Percentiles rank a stretch among this genome's conserved stretches.
These are phyloP conservation scores for Mermis nigrescens DNA, from an alignment of 2,888 invertebrate genomes.

Conservation along the genomic window DNA sequence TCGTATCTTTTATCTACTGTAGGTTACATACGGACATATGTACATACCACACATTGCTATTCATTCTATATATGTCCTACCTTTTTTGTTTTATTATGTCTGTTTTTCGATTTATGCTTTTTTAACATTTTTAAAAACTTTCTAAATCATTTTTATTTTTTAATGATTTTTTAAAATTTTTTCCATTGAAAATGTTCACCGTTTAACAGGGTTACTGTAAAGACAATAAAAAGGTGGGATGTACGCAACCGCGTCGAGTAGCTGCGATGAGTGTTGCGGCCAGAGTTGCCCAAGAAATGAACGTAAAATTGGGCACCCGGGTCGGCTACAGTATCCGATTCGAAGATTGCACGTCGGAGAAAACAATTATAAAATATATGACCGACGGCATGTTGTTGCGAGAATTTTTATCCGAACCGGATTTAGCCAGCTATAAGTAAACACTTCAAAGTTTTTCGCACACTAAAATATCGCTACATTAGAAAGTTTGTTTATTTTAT, in stretches of 20 bases:
- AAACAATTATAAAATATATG: constrained; percentile 93
- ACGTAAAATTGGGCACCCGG: constrained; percentile 62
- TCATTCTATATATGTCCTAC: too few relatives aligned
- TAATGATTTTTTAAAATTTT: too few relatives aligned
- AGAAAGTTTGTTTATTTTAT: constrained; percentile 10
- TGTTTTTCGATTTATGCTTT: too few relatives aligned
- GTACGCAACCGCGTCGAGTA: constrained; percentile 87
- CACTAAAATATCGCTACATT: too few relatives aligned
- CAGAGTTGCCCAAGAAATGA: constrained; percentile 91
- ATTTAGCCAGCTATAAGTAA: constrained; percentile 63
- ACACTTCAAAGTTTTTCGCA: constrained; percentile 5
- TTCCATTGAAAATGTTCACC: too few relatives aligned
- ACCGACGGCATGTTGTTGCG: constrained; percentile 92
- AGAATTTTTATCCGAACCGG: constrained; percentile 91
- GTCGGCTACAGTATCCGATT: constrained; percentile 66
- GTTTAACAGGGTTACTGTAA: constrained; percentile 33
- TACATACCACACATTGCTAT: too few relatives aligned
- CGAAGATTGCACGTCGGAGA: constrained; percentile 94
- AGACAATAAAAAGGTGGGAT: constrained; percentile 71
- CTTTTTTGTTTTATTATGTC: too few relatives aligned
- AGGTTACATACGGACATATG: too few relatives aligned
- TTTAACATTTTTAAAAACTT: too few relatives aligned
- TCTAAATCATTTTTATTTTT: too few relatives aligned
- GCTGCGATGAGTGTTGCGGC: constrained; percentile 99
- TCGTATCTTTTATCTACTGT: too few relatives aligned